Evolutionary conservation across 2,797 vertebrate genomes (phyloP), one percentile per base, ranked within the genome.

Genomic region (Ptychobarbus kaznakovi): DNA sequence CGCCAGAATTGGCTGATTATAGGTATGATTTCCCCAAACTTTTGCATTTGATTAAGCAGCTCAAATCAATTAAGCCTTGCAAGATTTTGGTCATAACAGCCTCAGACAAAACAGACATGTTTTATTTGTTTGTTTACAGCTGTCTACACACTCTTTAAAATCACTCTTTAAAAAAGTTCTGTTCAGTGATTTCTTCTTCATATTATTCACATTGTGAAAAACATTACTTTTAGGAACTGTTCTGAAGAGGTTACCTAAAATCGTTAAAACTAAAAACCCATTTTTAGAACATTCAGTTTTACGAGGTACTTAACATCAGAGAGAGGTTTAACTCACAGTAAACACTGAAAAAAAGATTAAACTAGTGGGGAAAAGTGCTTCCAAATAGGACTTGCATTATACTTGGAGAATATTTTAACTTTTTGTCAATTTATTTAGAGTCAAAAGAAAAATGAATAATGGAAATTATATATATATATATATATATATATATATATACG

Each of bases 1-100:
- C 38, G 28, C 6, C 68, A 72, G 56, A 82, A 53, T 38, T 68
- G 22, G 9, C 58, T 25, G 65, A 56, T 83, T 65, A 6, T 18
- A 18, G 7, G 7, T 18, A 35, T 7, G 58, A 6, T 75, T 66
- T 40, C 28, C 8, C 32, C 15, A 51, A 75, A 40, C 8, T 20
- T 74, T 70, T 40, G 13, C 32, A 65, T 76, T 53, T 75, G 44
- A 66, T 66, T 44, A 65, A 46, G 53, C 68, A n/a, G 20, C 13
- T 63, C 38, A 58, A 73, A 44, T 35, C 40, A 22, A 28, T 44
- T 32, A 44, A 73, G 18, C 11, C 18, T 61, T 10, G 18, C 51
- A 46, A 51, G 18, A 35, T 66, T 44, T 65, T 83, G 72, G 28
- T 46, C 44, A 75, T 10, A 32, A 75, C 28, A 51, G 3, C 16